phyloP scores from a whole-genome alignment of 92 coral and sea anemone species.

The Plumapathes pennacea region DNA sequence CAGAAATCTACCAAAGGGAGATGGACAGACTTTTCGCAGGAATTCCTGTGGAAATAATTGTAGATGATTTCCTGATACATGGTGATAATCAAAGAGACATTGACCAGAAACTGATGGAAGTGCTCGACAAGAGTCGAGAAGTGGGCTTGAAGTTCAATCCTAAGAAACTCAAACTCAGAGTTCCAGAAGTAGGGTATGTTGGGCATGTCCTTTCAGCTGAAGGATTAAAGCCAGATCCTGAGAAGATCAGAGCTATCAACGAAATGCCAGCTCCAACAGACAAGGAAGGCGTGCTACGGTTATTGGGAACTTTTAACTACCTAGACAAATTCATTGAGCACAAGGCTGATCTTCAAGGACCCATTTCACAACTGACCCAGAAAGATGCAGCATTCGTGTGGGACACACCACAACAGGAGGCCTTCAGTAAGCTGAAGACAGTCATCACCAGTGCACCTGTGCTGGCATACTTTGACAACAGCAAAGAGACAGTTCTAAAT shows the following conservation, averaged over 20 bases:
- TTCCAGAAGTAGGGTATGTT: conserved; percentile 25
- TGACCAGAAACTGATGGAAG: conserved; percentile 6
- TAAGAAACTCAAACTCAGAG: conserved; percentile 17
- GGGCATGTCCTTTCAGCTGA: conserved; percentile 27
- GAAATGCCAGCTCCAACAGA: conserved; percentile 47
- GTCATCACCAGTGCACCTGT: conserved; percentile 35
- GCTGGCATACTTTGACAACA: conserved; percentile 36
- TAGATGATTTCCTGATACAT: conserved; percentile 48
- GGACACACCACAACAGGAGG: conserved; percentile 35
- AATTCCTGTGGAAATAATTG: conserved; percentile 47
- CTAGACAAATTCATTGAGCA: conserved; percentile 46
- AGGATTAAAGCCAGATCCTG: conserved; percentile 43
- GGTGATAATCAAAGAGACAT: conserved; percentile 12
- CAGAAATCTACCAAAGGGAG: conserved; percentile 57
- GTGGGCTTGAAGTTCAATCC: conserved; percentile 35
- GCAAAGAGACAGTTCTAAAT: conserved; percentile 22
- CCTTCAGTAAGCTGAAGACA: conserved; percentile 37
- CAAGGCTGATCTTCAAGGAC: conserved; percentile 31
- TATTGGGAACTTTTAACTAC: conserved; percentile 47
- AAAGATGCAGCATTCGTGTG: conserved; percentile 22
- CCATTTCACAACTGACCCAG: conserved; percentile 34
- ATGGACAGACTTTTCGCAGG: conserved; percentile 49
- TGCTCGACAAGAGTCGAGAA: conserved; percentile 24
- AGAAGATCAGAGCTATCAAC: conserved; percentile 14
- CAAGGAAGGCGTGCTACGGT: conserved; percentile 40